Percentiles rank a stretch among this genome's conserved stretches.
Conservation (phyloP, 2,797 vertebrate species). For the Anguilla obscura region DNA sequence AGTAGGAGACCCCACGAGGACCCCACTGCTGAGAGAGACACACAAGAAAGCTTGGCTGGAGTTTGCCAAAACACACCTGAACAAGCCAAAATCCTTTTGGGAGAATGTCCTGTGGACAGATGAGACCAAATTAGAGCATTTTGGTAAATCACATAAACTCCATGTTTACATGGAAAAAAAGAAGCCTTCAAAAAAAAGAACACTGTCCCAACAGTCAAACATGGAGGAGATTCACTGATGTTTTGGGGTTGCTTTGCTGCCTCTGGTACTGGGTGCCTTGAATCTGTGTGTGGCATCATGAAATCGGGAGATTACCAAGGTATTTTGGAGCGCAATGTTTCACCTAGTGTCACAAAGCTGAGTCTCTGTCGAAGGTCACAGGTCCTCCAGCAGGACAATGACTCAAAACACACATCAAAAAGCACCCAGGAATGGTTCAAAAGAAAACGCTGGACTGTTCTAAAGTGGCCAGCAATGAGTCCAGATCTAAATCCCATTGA, state of each 20-base stretch:
- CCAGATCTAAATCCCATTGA: neutral
- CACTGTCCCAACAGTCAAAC: no score
- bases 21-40: neutral
- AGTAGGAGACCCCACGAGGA: neutral
- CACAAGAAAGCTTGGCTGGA: neutral
- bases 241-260: no score
- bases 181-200: no score
- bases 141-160: neutral
- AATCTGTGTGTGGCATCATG: neutral
- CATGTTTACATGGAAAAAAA: no score
- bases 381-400: neutral
- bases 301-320: neutral
- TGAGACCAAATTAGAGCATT: slow-evolving; percentile 4
- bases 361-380: neutral
- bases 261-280: no score
- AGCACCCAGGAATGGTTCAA: slow-evolving; percentile 16
- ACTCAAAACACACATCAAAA: neutral
- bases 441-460: neutral
- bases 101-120: neutral
- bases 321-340: neutral
- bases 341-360: neutral
- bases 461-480: neutral
- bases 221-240: no score
- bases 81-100: neutral
- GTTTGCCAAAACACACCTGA: neutral